These are phyloP conservation scores for Sitta europaea DNA, from an alignment of 2,113 vertebrate genomes.

Conservation along the genomic window DNA sequence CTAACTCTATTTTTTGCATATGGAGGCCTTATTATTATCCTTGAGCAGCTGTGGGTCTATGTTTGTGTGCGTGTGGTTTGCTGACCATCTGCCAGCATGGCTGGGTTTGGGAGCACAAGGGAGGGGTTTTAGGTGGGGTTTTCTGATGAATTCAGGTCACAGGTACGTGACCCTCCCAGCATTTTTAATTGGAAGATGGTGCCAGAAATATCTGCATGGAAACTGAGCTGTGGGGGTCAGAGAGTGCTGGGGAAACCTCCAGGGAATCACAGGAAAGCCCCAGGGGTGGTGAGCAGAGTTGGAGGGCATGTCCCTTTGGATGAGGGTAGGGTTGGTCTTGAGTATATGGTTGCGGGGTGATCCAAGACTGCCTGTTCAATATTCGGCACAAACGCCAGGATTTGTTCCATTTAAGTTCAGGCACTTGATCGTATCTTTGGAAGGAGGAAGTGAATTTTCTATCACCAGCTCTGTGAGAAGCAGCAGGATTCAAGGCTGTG, in stretches of 20 bases:
- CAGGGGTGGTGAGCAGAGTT: neutral
- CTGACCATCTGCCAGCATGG: neutral
- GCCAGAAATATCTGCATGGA: neutral
- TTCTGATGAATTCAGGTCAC: neutral
- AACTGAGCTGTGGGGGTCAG: rapidly evolving
- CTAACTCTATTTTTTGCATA: neutral
- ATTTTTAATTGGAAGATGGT: neutral
- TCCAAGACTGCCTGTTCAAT: neutral
- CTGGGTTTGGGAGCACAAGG: neutral
- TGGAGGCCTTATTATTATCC: neutral
- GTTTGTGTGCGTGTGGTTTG: neutral
- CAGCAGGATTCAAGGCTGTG: neutral
- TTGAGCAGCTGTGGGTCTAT: neutral
- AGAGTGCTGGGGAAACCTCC: neutral
- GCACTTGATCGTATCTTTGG: neutral
- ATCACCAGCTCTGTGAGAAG: neutral
- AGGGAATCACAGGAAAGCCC: neutral
- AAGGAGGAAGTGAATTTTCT: neutral
- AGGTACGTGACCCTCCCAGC: neutral
- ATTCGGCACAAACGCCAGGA: neutral
- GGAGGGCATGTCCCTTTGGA: neutral
- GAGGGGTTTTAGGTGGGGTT: neutral
- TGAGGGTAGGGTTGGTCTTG: neutral
- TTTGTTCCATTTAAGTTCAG: neutral
- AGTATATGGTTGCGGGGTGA: neutral